Percentiles rank a stretch among this genome's conserved stretches.
phyloP scores from a whole-genome alignment of 2,888 invertebrate species.

The Octonoba sinensis region DNA sequence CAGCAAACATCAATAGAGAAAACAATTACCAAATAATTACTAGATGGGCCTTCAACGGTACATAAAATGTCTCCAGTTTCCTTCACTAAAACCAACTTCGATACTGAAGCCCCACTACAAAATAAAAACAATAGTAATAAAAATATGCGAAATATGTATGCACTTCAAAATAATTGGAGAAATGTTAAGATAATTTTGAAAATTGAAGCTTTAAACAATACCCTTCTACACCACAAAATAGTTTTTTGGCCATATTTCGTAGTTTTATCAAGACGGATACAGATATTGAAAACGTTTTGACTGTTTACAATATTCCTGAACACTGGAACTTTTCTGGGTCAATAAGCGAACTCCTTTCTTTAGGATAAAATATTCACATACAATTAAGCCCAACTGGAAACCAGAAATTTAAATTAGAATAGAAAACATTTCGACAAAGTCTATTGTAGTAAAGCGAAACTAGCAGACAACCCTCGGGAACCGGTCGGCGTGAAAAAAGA shows the following conservation, averaged over 20 bases:
- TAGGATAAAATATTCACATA: too few relatives aligned
- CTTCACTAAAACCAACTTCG: conserved; percentile 60
- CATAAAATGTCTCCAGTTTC: conserved; percentile 52
- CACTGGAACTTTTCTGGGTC: too few relatives aligned
- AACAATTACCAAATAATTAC: conserved; percentile 63
- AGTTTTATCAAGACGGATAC: too few relatives aligned
- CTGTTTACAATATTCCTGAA: too few relatives aligned
- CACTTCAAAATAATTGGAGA: neutral
- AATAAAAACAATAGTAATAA: neutral
- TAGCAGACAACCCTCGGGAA: too few relatives aligned
- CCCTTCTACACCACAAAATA: conserved; percentile 59
- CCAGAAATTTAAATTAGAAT: too few relatives aligned
- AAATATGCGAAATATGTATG: neutral
- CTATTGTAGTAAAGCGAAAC: too few relatives aligned
- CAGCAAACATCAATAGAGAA: neutral
- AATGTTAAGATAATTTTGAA: neutral
- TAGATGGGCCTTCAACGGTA: conserved; percentile 52
- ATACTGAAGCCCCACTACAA: conserved; percentile 53
- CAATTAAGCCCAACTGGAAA: too few relatives aligned
- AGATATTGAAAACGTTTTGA: too few relatives aligned
- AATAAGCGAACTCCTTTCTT: too few relatives aligned
- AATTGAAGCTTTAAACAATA: neutral
- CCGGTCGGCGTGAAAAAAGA: too few relatives aligned
- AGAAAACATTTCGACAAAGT: too few relatives aligned
- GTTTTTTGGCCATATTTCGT: conserved; percentile 33